Conservation (phyloP, 2,797 vertebrate species). For the Sardinella longiceps region DNA sequence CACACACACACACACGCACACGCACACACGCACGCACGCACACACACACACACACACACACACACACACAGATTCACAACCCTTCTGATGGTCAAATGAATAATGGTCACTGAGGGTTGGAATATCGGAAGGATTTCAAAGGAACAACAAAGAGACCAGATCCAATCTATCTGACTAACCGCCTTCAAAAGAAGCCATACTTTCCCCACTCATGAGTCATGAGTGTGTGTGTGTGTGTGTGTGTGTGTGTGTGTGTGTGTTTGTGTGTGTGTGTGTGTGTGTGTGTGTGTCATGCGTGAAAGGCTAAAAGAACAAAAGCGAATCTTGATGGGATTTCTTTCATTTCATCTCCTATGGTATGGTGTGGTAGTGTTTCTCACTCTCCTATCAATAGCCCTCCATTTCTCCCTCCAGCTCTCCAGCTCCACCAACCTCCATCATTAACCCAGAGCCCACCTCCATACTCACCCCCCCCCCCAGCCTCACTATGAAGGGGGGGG, state of each 20-base stretch:
- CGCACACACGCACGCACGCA: too few species aligned
- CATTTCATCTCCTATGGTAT: neutral
- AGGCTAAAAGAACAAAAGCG: neutral
- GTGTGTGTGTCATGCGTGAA: neutral
- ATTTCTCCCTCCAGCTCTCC: neutral
- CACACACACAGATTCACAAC: neutral
- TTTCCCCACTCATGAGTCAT: neutral
- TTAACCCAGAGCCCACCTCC: too few species aligned
- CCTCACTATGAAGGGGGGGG: too few species aligned
- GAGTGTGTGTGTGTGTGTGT: neutral
- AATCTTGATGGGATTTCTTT: neutral
- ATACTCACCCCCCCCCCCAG: too few species aligned
- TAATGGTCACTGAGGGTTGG: neutral
- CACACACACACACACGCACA: too few species aligned
- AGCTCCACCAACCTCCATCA: too few species aligned
- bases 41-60: too few species aligned
- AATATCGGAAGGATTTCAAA: neutral
- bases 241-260: constrained; percentile 19
- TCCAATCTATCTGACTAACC: neutral
- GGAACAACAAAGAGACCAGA: neutral
- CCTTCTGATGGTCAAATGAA: neutral
- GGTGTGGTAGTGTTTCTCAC: neutral
- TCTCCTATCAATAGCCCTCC: neutral
- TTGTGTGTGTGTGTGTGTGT: constrained; percentile 12
- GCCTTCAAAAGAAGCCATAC: neutral